A percentile compares a stretch with the other conserved stretches of the same genome.
phyloP scores from a whole-genome alignment of 64 coral and sea anemone genomes.

The Montipora capricornis region DNA sequence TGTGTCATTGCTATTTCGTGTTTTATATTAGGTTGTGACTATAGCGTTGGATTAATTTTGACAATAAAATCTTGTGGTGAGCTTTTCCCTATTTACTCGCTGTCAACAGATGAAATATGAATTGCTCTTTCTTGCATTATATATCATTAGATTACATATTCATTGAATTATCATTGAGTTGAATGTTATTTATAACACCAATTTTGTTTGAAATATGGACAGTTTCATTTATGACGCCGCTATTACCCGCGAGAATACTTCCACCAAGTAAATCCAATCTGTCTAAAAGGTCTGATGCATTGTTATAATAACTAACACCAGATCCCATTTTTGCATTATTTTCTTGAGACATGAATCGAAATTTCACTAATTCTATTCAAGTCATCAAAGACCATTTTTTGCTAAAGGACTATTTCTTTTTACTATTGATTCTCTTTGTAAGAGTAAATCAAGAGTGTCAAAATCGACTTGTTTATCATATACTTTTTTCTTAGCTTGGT shows the following conservation, averaged over 20 bases:
- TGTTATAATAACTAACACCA: constrained; percentile 42
- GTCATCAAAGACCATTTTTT: constrained; percentile 34
- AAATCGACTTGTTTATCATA: constrained; percentile 43
- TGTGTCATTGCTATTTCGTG: background rate
- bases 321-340: background rate
- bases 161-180: background rate
- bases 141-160: background rate
- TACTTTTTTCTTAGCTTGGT: background rate
- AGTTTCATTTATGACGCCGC: background rate
- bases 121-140: background rate
- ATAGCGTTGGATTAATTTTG: no score
- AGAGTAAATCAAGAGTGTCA: constrained; percentile 29
- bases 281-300: constrained; percentile 3
- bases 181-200: background rate
- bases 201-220: constrained; percentile 1
- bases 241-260: background rate
- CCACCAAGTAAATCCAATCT: background rate
- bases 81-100: no score
- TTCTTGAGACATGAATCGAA: constrained; percentile 26
- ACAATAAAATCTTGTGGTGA: no score
- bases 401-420: constrained; percentile 10
- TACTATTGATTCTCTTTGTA: constrained; percentile 27
- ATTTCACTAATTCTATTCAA: constrained; percentile 25
- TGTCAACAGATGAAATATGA: no score
- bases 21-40: background rate